phyloP scores from a whole-genome alignment of 2,888 invertebrate genomes.

The Aphodius granarius region DNA sequence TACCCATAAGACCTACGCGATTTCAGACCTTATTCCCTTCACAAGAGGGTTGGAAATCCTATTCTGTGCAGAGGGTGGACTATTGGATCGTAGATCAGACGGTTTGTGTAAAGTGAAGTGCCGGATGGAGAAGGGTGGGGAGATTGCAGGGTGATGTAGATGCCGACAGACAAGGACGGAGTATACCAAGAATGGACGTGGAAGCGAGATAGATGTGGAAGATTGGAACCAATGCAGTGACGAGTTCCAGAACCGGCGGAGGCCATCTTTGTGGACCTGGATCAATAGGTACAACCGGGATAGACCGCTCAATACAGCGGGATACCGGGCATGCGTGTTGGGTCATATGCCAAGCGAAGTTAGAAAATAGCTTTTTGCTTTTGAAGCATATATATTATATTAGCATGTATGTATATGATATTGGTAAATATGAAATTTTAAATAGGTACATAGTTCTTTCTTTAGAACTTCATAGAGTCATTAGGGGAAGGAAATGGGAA shows the following conservation, averaged over 20 bases:
- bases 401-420: no score
- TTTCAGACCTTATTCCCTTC: constrained; percentile 22
- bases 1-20: constrained; percentile 34
- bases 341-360: neutral
- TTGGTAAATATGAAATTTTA: no score
- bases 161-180: constrained; percentile 22
- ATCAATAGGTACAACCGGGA: constrained; percentile 48
- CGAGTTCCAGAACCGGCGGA: constrained; percentile 44
- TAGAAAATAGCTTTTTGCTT: neutral
- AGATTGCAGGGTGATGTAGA: neutral
- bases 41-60: constrained; percentile 16
- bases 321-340: constrained; percentile 26
- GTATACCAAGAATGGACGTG: constrained; percentile 18
- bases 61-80: constrained; percentile 21
- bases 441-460: no score
- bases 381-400: no score
- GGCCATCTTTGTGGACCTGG: constrained; percentile 50
- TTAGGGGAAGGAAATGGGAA: no score
- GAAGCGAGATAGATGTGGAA: constrained; percentile 40
- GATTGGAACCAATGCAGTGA: constrained; percentile 49
- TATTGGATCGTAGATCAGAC: constrained; percentile 48
- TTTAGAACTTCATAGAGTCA: no score
- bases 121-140: neutral
- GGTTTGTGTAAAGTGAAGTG: constrained; percentile 34
- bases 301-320: constrained; percentile 48